Base-by-base conservation (phyloP, 1,140 invertebrate species). In the Caenorhabditis briggsae region DNA sequence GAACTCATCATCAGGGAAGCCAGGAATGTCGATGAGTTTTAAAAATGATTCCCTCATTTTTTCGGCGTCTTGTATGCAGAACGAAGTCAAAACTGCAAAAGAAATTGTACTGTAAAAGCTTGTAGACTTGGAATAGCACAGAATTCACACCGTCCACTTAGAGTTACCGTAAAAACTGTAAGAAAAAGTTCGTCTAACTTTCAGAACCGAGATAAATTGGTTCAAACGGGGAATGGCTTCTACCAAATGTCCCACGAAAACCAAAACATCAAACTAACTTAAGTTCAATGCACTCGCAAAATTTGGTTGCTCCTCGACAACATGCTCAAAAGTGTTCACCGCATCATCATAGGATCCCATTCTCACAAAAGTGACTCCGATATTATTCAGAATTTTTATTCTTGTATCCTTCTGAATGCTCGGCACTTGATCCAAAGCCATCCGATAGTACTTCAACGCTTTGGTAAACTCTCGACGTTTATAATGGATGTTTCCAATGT, bases 401-500 rank as follows among this genome's bases (percentile, higher is more conserved):
- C 96, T 97, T 92, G 94, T 93, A 93, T 96, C 95, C 92, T 97
- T 97, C 91, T 98, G 96, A 33, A 95, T 96, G 55, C 96, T 96
- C 2, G 96, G 96, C 8, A 97, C 96, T 93, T 97, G 97, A 93
- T 99, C 97, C 58, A 98, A 93, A 14, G 97, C 97, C 97, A 98
- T 98, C 90, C 96, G 94, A 92, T 98, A 98, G 94, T 98, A 96
- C 94, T 99, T 99, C 65, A 99, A 95, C 7, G 98, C 97, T 93
- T 98, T 97, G 20, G 95, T 95, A 90, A 96, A 96, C 91, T 98
- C 96, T 48, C 96, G 96, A 94, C 97, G 96, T 93, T 96, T 96
- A 88, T 96, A 97, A 93, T 98, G 97, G 92, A 99, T 97, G 92
- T 99, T 99, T 2, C 97, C 98, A 95, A 99, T 98, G 91, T 99